Conservation (phyloP, 2,888 invertebrate genomes). For the Drosophila phalerata region DNA sequence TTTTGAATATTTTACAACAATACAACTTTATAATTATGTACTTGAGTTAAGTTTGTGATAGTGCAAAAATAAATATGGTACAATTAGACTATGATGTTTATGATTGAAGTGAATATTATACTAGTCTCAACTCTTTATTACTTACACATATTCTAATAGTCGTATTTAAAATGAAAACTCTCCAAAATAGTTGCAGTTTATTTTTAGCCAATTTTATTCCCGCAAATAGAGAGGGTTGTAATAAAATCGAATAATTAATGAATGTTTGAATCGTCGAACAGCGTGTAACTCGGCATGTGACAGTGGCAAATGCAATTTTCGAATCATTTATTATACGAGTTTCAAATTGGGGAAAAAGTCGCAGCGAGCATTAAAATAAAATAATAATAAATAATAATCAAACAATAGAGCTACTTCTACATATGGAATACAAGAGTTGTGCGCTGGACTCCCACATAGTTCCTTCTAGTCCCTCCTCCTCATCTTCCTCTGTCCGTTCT, state of each 20-base stretch:
- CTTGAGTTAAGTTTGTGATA: no score
- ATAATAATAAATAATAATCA: slow-evolving; percentile 9
- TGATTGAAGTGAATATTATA: no score
- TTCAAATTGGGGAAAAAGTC: slow-evolving; percentile 22
- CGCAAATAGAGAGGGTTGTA: neutral
- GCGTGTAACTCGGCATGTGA: slow-evolving; percentile 16
- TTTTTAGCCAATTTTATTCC: neutral
- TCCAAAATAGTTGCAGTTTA: neutral
- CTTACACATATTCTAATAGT: no score
- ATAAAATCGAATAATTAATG: slow-evolving; percentile 40
- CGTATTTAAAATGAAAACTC: neutral
- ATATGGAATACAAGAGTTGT: neutral
- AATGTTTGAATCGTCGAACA: slow-evolving; percentile 27
- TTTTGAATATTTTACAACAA: no score
- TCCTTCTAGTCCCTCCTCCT: no score
- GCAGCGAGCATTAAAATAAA: slow-evolving; percentile 4
- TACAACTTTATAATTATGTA: no score
- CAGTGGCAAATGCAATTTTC: slow-evolving; percentile 22
- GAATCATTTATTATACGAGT: slow-evolving; percentile 36
- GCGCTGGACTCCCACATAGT: slow-evolving; percentile 13
- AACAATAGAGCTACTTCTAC: slow-evolving; percentile 3
- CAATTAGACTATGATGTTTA: no score
- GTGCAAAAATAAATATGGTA: no score
- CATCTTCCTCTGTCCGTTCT: slow-evolving; percentile 11
- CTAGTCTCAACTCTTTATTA: no score